These are phyloP conservation scores for Anabacerthia variegaticeps DNA, from an alignment of 2,797 vertebrate species.

Conservation along the genomic window DNA sequence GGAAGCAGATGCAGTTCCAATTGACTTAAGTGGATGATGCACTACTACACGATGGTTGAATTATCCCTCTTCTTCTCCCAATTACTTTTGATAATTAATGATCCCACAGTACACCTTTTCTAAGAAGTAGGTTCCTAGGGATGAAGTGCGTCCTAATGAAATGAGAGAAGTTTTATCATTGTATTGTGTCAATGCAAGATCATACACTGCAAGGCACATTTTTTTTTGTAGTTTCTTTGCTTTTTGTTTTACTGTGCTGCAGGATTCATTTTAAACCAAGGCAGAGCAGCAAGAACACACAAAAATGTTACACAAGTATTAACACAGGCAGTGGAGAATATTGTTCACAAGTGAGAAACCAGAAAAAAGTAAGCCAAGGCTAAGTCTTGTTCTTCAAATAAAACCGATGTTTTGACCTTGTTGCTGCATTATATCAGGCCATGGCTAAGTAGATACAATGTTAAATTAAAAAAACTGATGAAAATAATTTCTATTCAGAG, in stretches of 20 bases:
- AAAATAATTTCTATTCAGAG: not conserved
- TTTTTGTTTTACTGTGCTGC: not conserved
- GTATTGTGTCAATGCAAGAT: not conserved
- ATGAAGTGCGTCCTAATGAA: slow-evolving; percentile 7
- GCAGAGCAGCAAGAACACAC: not conserved
- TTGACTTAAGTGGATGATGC: slow-evolving; percentile 60
- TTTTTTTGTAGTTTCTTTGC: not conserved
- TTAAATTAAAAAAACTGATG: not conserved
- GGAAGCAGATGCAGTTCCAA: slow-evolving; percentile 65
- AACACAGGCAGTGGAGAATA: not conserved
- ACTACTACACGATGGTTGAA: slow-evolving; percentile 33
- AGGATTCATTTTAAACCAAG: not conserved
- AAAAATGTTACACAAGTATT: not conserved
- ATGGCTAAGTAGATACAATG: not conserved
- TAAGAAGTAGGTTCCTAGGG: slow-evolving; percentile 39
- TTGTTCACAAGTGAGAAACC: not conserved
- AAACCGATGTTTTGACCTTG: not conserved
- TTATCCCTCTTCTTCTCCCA: slow-evolving; percentile 38
- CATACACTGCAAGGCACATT: not conserved
- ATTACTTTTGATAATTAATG: slow-evolving; percentile 65
- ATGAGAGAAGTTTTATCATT: slow-evolving; percentile 34
- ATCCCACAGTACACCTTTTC: slow-evolving; percentile 51
- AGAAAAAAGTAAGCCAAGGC: not conserved
- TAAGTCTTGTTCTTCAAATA: not conserved
- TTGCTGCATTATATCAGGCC: not conserved